These are phyloP conservation scores for Paracyprichromis sp. DNA, from an alignment of 2,113 vertebrate species.

Conservation along the genomic window DNA sequence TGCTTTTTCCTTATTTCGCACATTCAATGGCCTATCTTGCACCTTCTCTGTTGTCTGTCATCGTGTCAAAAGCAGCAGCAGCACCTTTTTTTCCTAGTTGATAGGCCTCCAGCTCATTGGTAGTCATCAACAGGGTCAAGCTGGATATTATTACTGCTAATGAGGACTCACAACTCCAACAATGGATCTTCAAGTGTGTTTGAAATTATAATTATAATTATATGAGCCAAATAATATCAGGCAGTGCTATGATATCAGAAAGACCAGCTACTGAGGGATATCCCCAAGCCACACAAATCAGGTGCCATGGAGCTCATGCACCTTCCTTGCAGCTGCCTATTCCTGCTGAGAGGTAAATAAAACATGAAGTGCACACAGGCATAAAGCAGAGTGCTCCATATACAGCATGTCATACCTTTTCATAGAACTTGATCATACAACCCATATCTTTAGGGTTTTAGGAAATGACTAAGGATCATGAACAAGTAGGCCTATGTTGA, in stretches of 20 bases:
- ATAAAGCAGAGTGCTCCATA: neutral
- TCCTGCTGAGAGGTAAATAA: neutral
- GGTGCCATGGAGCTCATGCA: neutral
- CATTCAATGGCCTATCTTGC: neutral
- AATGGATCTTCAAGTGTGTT: neutral
- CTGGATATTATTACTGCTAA: constrained; percentile 19
- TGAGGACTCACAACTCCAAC: constrained; percentile 7
- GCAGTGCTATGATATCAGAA: neutral
- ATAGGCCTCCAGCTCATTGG: neutral
- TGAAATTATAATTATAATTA: constrained; percentile 1
- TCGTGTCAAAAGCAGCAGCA: neutral
- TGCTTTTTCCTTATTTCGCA: neutral
- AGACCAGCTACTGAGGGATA: neutral
- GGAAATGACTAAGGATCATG: neutral
- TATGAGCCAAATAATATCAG: neutral
- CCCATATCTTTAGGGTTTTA: neutral
- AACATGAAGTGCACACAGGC: neutral
- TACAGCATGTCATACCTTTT: neutral
- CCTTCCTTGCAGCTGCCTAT: neutral
- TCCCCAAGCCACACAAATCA: neutral
- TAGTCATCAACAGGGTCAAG: neutral
- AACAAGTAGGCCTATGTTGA: neutral
- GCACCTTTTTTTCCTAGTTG: neutral
- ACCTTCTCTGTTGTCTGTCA: neutral
- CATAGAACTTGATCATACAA: neutral